Evolutionary conservation across 1,140 invertebrate species (phyloP).

Genomic region (Yoshiicerus persimilis): DNA sequence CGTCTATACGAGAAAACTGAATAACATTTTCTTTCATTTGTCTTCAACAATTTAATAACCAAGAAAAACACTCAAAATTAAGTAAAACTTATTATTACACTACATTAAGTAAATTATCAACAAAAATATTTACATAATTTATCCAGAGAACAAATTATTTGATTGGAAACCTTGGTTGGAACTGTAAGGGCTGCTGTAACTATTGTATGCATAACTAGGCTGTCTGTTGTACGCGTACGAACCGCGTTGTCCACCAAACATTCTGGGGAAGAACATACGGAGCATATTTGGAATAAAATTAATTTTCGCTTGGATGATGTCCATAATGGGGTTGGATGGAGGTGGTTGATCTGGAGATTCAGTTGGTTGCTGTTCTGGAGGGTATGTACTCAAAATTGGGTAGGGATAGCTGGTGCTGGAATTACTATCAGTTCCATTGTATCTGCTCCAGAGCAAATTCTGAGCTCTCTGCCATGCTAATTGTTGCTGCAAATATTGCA

Average conservation of each 20-base stretch:
- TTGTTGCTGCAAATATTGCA: conserved; percentile 15
- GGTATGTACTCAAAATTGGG: background rate
- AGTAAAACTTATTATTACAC: background rate
- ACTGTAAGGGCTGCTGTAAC: too few relatives aligned
- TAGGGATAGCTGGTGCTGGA: background rate
- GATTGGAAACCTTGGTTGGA: background rate
- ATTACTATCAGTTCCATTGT: conserved; percentile 18
- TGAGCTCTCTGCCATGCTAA: background rate
- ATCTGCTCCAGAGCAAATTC: background rate
- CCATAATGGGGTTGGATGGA: conserved; percentile 8
- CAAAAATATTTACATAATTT: background rate
- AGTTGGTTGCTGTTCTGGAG: background rate
- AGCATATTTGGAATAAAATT: conserved; percentile 35
- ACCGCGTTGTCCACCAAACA: too few relatives aligned
- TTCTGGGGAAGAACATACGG: background rate
- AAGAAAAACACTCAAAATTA: background rate
- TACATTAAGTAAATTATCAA: background rate
- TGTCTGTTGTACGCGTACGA: too few relatives aligned
- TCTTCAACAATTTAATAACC: background rate
- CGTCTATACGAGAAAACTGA: too few relatives aligned
- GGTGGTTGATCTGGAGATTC: background rate
- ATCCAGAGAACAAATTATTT: background rate
- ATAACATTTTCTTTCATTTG: background rate
- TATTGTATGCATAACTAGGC: background rate
- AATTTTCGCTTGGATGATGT: conserved; percentile 24